Evolutionary conservation across 2,888 invertebrate species (phyloP).

Genomic region (Temnothorax rugatulus): DNA sequence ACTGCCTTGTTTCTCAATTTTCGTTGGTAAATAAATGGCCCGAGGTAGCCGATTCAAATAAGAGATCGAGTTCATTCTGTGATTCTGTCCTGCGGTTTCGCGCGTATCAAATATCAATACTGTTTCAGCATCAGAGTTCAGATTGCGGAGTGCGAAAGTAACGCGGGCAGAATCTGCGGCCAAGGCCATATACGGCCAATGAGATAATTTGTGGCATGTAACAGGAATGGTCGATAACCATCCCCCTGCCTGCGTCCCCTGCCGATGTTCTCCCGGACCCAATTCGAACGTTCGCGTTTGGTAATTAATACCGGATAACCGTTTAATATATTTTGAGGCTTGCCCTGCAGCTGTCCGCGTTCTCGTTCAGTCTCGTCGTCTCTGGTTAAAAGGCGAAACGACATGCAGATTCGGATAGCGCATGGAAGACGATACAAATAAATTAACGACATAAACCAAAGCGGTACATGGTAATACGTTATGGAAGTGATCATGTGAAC

Average conservation of each 20-base stretch:
- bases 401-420: not conserved
- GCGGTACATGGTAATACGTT: not conserved
- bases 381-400: no score
- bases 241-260: conserved; percentile 3
- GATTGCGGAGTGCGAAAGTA: conserved; percentile 48
- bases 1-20: not conserved
- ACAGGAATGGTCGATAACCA: conserved; percentile 58
- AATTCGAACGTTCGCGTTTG: conserved; percentile 28
- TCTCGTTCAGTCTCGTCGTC: not conserved
- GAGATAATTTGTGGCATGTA: conserved; percentile 59
- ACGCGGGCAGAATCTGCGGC: conserved; percentile 43
- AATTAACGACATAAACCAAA: not conserved
- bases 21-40: not conserved
- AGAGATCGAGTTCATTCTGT: not conserved
- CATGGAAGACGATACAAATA: not conserved
- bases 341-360: not conserved
- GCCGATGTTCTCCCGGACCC: not conserved
- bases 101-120: conserved; percentile 13
- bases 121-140: not conserved
- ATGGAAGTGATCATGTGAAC: not conserved
- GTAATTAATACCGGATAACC: conserved; percentile 39
- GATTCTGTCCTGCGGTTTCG: not conserved
- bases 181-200: conserved; percentile 46
- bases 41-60: not conserved
- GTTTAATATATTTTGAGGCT: conserved; percentile 34